phyloP scores from a whole-genome alignment of 2,888 invertebrate genomes.

The Phyto melanocephala region DNA sequence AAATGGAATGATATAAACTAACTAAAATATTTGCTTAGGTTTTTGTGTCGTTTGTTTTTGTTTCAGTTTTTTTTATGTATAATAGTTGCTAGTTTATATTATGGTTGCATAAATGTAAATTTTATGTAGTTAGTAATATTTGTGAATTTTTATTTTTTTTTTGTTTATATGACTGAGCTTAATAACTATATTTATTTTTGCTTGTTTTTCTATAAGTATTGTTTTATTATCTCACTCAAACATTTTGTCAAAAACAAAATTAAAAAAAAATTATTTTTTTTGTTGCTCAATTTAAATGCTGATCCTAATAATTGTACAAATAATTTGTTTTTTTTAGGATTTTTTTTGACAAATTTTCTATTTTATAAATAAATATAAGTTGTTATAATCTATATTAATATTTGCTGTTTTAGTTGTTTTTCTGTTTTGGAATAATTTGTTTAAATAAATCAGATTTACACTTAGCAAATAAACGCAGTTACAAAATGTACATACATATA shows the following conservation, averaged over 20 bases:
- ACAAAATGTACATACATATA: background rate
- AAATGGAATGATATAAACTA: too few species aligned
- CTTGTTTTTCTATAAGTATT: conserved; percentile 77
- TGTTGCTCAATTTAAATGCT: conserved; percentile 44
- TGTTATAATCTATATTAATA: conserved; percentile 22
- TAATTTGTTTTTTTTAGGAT: background rate
- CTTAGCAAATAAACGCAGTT: conserved; percentile 2
- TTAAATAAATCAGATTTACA: conserved; percentile 49
- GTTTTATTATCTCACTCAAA: conserved; percentile 78
- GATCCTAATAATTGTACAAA: conserved; percentile 28
- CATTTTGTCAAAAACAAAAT: conserved; percentile 70
- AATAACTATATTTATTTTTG: conserved; percentile 67
- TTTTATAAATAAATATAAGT: conserved; percentile 26
- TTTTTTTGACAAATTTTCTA: conserved; percentile 22
- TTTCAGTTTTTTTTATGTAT: too few species aligned
- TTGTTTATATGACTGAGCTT: conserved; percentile 43
- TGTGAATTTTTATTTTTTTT: background rate
- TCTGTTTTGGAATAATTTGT: background rate
- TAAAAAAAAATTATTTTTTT: background rate
- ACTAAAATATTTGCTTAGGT: too few species aligned
- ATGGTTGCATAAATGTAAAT: conserved; percentile 29
- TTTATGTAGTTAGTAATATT: conserved; percentile 22
- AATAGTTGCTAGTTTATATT: too few species aligned
- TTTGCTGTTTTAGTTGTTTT: background rate
- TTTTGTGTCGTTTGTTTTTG: too few species aligned